Base-by-base conservation (phyloP, 2,113 vertebrate species). In the Nibea albiflora region DNA sequence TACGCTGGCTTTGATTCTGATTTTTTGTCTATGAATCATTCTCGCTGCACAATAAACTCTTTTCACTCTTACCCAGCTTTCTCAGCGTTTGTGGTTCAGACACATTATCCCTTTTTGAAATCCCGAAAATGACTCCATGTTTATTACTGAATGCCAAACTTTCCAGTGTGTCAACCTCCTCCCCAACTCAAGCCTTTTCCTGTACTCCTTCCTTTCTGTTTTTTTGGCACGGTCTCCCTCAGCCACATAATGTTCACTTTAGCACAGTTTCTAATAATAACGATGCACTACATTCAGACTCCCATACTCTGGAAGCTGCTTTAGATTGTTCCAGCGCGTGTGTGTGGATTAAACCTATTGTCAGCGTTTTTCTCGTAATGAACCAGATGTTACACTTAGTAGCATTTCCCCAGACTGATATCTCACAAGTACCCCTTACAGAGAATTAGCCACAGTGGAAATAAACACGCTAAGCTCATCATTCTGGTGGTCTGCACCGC, bases 311-410 rank as follows among this genome's bases (percentile, higher is more conserved):
- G n/a, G 35, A 72, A 58, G 67, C 22, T 35, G 35, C 61, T 80
- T 76, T 66, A 67, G 26, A 72, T 63, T 63, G 69, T 80, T 82
- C 54, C 72, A 58, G 58, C 39, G 16, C 57, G 24, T 2, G 24
- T 26, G 71, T 81, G 71, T 42, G 69, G n/a, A 76, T 82, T 80
- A 70, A 75, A 78, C 8, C 39, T 14, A 3, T 50, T 24, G 2
- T 88, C 83, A 88, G 89, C 73, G 11, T 49, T 85, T 58, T 82
- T 8, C 57, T 73, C 28, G 57, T 88, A 90, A 90, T 87, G 81
- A 86, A 53, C 62, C 63, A 66, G 1, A 56, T 81, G 83, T 85
- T 90, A 70, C 66, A 83, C 63, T 72, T 49, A 35, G 65, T 24
- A 54, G 68, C 58, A 56, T 39, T 69, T 81, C 61, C 63, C 26